Conservation (phyloP, 2,888 invertebrate species). For the Chymomyza fuscimana region DNA sequence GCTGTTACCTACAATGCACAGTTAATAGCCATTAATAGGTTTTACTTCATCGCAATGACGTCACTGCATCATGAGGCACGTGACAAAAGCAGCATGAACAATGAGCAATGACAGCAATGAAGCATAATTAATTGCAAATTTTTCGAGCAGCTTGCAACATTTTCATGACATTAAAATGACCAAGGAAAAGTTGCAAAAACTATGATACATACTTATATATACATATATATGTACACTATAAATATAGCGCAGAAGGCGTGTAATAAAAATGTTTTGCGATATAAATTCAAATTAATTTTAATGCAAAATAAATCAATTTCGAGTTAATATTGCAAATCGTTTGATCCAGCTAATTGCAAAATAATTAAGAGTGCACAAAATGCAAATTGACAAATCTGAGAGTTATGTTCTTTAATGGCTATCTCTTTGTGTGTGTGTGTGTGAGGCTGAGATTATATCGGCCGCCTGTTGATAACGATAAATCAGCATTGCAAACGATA, state of each 20-base stretch:
- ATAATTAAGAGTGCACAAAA: conserved; percentile 22
- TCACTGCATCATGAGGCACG: background rate
- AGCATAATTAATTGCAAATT: conserved; percentile 57
- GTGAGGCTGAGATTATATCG: conserved; percentile 36
- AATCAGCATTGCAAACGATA: conserved; percentile 42
- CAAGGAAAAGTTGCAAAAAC: background rate
- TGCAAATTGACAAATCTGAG: background rate
- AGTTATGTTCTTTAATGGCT: background rate
- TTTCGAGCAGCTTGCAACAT: conserved; percentile 39
- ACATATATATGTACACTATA: too few species aligned
- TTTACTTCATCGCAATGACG: conserved; percentile 40
- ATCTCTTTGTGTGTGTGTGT: too few species aligned
- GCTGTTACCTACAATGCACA: conserved; percentile 37
- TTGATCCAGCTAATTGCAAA: conserved; percentile 52
- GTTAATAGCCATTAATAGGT: conserved; percentile 53
- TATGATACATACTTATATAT: too few species aligned
- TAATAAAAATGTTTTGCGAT: background rate
- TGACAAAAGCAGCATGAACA: background rate
- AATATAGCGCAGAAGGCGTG: background rate
- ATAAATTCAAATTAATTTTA: background rate
- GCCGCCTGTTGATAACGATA: conserved; percentile 71
- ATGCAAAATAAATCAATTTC: conserved; percentile 22
- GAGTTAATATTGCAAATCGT: conserved; percentile 16
- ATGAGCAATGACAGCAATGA: conserved; percentile 21
- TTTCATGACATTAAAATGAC: conserved; percentile 28